These are phyloP conservation scores for Etheostoma nigrum DNA, from an alignment of 2,797 vertebrate genomes.

Conservation along the genomic window DNA sequence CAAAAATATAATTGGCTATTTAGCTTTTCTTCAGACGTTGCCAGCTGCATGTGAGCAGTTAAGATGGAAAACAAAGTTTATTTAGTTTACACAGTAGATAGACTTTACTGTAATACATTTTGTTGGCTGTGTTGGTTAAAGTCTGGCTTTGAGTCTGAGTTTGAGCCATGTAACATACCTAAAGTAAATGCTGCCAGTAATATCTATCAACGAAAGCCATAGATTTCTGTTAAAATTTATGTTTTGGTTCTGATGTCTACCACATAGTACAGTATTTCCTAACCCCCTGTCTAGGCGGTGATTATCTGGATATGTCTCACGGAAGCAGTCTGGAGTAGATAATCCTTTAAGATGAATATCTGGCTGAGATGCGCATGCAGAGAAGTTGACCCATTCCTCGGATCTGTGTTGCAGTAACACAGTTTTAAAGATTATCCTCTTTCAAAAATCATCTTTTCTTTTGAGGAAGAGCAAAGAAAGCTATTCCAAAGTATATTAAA, in stretches of 20 bases:
- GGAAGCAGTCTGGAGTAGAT: slow-evolving; percentile 65
- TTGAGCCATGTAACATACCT: not conserved
- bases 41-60: not conserved
- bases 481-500: not conserved
- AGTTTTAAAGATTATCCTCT: slow-evolving; percentile 46
- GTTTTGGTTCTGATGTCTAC: slow-evolving; percentile 22
- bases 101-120: not conserved
- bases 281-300: slow-evolving; percentile 63
- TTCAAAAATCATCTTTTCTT: slow-evolving; percentile 33
- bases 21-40: slow-evolving; percentile 8
- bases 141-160: not conserved
- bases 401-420: slow-evolving; percentile 38
- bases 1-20: slow-evolving; percentile 47
- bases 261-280: slow-evolving; percentile 17
- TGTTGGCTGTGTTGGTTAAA: not conserved
- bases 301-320: slow-evolving; percentile 70
- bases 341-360: slow-evolving; percentile 79
- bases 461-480: slow-evolving; percentile 34
- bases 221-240: slow-evolving; percentile 17
- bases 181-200: not conserved
- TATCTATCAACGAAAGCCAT: slow-evolving; percentile 1
- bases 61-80: not conserved
- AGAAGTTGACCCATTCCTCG: slow-evolving; percentile 50
- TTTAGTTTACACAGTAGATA: not conserved
- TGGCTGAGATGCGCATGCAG: slow-evolving; percentile 62